Evolutionary conservation across 2,888 invertebrate species (phyloP).

Genomic region (Rhagonycha fulva): DNA sequence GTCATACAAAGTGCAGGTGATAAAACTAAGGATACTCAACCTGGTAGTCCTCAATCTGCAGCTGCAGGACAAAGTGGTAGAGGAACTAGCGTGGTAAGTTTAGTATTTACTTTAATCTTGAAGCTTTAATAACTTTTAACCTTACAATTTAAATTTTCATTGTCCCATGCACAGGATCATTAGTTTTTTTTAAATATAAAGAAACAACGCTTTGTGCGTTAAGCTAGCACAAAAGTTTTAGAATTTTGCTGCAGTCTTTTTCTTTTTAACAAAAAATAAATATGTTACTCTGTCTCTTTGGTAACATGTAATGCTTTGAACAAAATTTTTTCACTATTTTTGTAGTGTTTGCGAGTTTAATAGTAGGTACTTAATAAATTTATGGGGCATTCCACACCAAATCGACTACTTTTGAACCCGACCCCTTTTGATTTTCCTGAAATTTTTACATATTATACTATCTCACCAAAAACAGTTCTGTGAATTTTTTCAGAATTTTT

Average conservation of each 20-base stretch:
- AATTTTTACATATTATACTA: too few species aligned
- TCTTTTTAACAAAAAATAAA: too few species aligned
- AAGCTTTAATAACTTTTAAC: neutral
- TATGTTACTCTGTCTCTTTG: too few species aligned
- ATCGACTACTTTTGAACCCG: too few species aligned
- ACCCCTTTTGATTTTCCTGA: too few species aligned
- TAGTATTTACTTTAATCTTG: neutral
- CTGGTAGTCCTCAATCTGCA: conserved; percentile 71
- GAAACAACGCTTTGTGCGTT: neutral
- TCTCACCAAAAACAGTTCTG: too few species aligned
- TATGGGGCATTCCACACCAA: too few species aligned
- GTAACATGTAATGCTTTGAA: too few species aligned
- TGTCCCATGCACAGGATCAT: neutral
- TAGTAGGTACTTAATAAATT: too few species aligned
- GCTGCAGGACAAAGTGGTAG: conserved; percentile 82
- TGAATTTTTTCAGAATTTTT: too few species aligned
- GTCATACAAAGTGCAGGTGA: conserved; percentile 78
- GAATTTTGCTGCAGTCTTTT: neutral
- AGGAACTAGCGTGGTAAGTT: conserved; percentile 84
- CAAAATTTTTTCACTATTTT: too few species aligned
- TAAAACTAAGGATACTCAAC: conserved; percentile 57
- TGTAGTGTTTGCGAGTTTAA: too few species aligned
- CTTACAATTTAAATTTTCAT: neutral
- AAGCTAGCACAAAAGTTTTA: neutral
- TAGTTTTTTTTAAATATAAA: neutral